These are phyloP conservation scores for Psammodynastes pulverulentus DNA, from an alignment of 2,113 vertebrate species.

Conservation along the genomic window DNA sequence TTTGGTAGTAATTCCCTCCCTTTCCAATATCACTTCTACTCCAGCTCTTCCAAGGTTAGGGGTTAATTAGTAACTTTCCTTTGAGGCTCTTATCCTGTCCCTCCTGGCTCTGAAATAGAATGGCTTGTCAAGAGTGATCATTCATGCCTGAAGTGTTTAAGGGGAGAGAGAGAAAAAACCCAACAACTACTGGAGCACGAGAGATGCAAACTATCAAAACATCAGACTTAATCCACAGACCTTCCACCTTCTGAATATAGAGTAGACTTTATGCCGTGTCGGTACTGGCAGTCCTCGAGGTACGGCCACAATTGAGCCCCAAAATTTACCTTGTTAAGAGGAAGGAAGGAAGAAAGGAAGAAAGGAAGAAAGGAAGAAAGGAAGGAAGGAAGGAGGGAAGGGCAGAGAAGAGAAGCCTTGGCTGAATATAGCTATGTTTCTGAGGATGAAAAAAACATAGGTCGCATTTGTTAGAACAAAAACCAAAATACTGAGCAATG, in stretches of 20 bases:
- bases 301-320: not conserved
- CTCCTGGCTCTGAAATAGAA: not conserved
- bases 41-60: not conserved
- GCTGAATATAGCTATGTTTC: not conserved
- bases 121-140: not conserved
- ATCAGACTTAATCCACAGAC: not conserved
- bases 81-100: not conserved
- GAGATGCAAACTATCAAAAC: not conserved
- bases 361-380: no score
- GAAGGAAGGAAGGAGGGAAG: no score
- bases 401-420: not conserved
- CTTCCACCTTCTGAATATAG: not conserved
- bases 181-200: rapidly evolving
- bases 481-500: not conserved
- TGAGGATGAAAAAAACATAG: not conserved
- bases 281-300: no score
- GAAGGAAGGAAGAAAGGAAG: no score
- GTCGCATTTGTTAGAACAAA: not conserved
- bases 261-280: not conserved
- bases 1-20: not conserved
- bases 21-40: not conserved
- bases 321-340: no score
- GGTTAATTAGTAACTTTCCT: constrained; percentile 2
- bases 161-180: rapidly evolving
- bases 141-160: not conserved